phyloP scores from a whole-genome alignment of 1,140 invertebrate species.

The Leptoteleia sp. region DNA sequence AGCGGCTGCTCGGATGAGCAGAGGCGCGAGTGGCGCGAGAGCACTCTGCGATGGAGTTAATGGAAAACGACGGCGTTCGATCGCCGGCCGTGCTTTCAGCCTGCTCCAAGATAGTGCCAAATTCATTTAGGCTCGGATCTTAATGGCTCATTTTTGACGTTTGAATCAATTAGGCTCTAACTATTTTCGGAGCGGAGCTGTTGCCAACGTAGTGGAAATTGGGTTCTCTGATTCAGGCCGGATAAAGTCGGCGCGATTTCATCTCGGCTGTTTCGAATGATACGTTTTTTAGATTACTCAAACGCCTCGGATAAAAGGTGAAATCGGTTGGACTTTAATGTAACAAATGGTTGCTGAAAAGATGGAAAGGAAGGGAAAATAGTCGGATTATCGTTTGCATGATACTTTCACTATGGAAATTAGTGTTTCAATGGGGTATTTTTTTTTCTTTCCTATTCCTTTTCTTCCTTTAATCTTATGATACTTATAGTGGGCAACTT shows the following conservation, averaged over 20 bases:
- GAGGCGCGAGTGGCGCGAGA: too few relatives aligned
- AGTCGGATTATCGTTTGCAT: constrained; percentile 11
- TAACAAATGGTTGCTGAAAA: constrained; percentile 27
- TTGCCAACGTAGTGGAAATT: constrained; percentile 5
- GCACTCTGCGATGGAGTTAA: too few relatives aligned
- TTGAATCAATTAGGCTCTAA: constrained; percentile 29
- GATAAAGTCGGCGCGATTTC: constrained; percentile 7
- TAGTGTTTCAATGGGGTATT: constrained; percentile 17
- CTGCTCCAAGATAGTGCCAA: constrained; percentile 9
- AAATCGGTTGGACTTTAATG: constrained; percentile 39
- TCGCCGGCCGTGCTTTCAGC: constrained; percentile 4
- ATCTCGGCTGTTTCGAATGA: constrained; percentile 1
- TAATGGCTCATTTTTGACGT: constrained; percentile 22
- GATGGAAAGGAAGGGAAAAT: constrained; percentile 23
- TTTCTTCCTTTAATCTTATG: too few relatives aligned
- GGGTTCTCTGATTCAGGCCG: constrained; percentile 3
- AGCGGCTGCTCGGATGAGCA: too few relatives aligned
- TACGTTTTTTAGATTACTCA: constrained; percentile 6
- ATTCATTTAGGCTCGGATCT: constrained; percentile 32
- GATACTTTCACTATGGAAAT: constrained; percentile 42
- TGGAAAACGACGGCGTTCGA: constrained; percentile 43
- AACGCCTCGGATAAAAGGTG: constrained; percentile 23
- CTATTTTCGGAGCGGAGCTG: constrained; percentile 10
- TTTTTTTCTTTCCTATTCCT: not conserved
- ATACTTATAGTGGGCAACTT: not conserved